Conservation (phyloP, 2,888 invertebrate genomes). For the Oscheius sp. region DNA sequence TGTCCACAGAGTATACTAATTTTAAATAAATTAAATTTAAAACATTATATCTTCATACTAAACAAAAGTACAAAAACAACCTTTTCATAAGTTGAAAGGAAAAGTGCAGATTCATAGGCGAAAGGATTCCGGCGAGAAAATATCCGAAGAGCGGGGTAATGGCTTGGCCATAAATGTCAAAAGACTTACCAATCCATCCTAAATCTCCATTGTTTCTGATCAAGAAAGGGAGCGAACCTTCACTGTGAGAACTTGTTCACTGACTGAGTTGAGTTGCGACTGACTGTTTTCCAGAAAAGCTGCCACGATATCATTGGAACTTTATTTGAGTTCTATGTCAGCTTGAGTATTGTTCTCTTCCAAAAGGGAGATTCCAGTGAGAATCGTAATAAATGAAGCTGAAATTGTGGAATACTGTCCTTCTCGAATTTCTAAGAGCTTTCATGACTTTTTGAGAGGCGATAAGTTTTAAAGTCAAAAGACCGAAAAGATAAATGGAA, state of each 20-base stretch:
- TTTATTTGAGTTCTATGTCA: constrained; percentile 9
- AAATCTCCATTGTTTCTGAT: not conserved
- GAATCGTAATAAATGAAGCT: not conserved
- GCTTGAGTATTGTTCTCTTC: constrained; percentile 24
- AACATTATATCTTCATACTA: too few relatives aligned
- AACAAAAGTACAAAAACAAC: too few relatives aligned
- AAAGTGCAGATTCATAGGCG: too few relatives aligned
- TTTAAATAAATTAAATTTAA: too few relatives aligned
- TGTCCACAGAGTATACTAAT: too few relatives aligned
- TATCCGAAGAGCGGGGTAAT: constrained; percentile 5
- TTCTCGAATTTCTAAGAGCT: too few relatives aligned
- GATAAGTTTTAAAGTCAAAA: not conserved
- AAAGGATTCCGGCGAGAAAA: constrained; percentile 20
- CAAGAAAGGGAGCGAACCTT: not conserved
- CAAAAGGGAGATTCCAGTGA: constrained; percentile 3
- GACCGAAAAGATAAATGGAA: too few relatives aligned
- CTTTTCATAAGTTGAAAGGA: too few relatives aligned
- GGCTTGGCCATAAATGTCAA: constrained; percentile 27
- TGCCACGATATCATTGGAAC: constrained; percentile 4
- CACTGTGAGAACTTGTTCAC: not conserved
- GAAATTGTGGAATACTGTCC: too few relatives aligned
- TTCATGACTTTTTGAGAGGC: not conserved
- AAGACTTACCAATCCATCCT: constrained; percentile 22
- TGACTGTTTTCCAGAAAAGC: constrained; percentile 18
- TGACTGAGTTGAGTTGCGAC: not conserved